Conservation (phyloP, 2,113 vertebrate species). For the Natator depressus region DNA sequence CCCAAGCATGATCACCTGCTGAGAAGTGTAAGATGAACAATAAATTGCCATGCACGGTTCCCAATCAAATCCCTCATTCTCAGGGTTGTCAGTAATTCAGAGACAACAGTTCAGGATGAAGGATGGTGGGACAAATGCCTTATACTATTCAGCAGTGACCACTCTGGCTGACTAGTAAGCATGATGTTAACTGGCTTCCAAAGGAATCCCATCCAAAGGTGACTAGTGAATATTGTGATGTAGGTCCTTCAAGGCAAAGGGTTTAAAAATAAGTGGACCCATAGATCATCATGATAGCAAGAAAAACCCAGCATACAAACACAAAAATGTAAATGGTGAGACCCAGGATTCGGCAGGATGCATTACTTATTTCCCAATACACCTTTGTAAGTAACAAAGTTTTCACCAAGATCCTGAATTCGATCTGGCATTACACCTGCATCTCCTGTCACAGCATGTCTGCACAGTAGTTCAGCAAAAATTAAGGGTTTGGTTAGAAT, state of each 20-base stretch:
- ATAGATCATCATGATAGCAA: slow-evolving; percentile 61
- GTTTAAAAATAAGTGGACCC: slow-evolving; percentile 57
- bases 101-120: slow-evolving; percentile 21
- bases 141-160: slow-evolving; percentile 25
- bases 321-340: neutral
- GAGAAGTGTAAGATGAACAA: slow-evolving; percentile 20
- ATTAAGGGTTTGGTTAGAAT: neutral
- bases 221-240: slow-evolving; percentile 54
- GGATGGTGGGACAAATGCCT: slow-evolving; percentile 24
- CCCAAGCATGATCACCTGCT: slow-evolving; percentile 4
- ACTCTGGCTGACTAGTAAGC: slow-evolving; percentile 8
- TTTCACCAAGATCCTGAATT: neutral
- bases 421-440: neutral
- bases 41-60: slow-evolving; percentile 1
- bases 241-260: slow-evolving; percentile 44
- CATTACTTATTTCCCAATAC: neutral
- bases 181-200: slow-evolving; percentile 27
- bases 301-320: slow-evolving; percentile 64
- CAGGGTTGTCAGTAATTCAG: slow-evolving; percentile 29
- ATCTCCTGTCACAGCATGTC: neutral
- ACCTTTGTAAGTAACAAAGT: neutral
- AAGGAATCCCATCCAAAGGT: slow-evolving; percentile 48
- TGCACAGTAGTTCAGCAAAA: neutral
- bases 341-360: neutral
- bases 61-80: neutral